phyloP scores from a whole-genome alignment of 2,113 vertebrate genomes.

The Orycteropus afer region DNA sequence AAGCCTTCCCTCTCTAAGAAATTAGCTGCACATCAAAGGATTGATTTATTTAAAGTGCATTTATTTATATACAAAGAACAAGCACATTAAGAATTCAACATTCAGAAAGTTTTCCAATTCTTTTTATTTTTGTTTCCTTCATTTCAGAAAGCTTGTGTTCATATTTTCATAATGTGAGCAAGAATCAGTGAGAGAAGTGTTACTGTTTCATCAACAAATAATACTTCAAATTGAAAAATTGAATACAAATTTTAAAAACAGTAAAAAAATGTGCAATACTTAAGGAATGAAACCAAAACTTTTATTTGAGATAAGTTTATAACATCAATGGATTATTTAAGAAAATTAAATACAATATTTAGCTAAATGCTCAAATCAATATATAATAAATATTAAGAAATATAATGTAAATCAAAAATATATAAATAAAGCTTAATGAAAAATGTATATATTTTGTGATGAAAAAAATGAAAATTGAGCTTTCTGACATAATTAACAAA shows the following conservation, averaged over 20 bases:
- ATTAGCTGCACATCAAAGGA: neutral
- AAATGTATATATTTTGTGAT: neutral
- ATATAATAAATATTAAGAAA: neutral
- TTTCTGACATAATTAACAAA: neutral
- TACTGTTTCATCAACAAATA: neutral
- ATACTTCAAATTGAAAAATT: neutral
- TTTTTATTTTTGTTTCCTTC: neutral
- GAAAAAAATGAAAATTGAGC: neutral
- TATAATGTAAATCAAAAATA: neutral
- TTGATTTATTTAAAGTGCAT: neutral
- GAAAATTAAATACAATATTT: neutral
- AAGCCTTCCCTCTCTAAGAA: neutral
- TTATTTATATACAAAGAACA: neutral
- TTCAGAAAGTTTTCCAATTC: neutral
- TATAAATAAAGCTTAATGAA: neutral
- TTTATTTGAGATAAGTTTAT: neutral
- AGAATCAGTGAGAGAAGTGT: neutral
- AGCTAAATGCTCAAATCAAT: neutral
- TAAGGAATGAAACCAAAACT: neutral
- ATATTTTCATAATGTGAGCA: neutral
- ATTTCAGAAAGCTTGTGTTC: neutral
- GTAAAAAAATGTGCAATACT: neutral
- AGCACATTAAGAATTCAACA: neutral
- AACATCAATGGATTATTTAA: neutral
- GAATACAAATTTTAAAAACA: neutral